A percentile compares a stretch with the other conserved stretches of the same genome.
phyloP scores from a whole-genome alignment of 2,888 invertebrate species.

The Conchocele bisecta region DNA sequence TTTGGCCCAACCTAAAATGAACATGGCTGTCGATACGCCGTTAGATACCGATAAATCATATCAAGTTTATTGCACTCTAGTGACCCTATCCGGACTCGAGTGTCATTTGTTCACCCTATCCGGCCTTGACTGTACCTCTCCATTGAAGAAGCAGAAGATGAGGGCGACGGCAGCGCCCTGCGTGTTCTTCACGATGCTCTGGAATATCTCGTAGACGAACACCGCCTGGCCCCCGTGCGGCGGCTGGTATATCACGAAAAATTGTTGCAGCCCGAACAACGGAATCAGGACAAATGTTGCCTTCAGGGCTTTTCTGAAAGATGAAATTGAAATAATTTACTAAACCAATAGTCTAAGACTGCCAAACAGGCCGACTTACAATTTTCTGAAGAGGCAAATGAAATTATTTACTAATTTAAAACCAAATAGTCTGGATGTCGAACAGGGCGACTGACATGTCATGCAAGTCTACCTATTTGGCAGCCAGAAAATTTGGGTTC shows the following conservation, averaged over 20 bases:
- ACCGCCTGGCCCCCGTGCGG: slow-evolving; percentile 32
- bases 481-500: too few relatives aligned
- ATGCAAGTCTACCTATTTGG: too few relatives aligned
- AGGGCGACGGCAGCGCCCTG: slow-evolving; percentile 73
- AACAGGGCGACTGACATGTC: too few relatives aligned
- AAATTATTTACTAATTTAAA: too few relatives aligned
- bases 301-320: slow-evolving; percentile 76
- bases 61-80: too few relatives aligned
- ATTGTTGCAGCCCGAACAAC: slow-evolving; percentile 79
- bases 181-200: slow-evolving; percentile 39
- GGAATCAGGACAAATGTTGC: slow-evolving; percentile 80
- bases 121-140: slow-evolving; percentile 64
- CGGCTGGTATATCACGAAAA: slow-evolving; percentile 78
- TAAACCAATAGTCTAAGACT: neutral
- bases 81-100: too few relatives aligned
- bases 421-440: too few relatives aligned
- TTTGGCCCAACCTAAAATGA: neutral
- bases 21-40: too few relatives aligned
- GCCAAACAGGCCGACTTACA: too few relatives aligned
- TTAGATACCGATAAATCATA: too few relatives aligned
- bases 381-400: too few relatives aligned
- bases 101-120: too few relatives aligned
- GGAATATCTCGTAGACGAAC: slow-evolving; percentile 45
- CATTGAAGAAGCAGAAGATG: slow-evolving; percentile 74
- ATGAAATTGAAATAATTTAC: neutral